Evolutionary conservation across 1,140 invertebrate genomes (phyloP).

Genomic region (Aradophagus sp.): DNA sequence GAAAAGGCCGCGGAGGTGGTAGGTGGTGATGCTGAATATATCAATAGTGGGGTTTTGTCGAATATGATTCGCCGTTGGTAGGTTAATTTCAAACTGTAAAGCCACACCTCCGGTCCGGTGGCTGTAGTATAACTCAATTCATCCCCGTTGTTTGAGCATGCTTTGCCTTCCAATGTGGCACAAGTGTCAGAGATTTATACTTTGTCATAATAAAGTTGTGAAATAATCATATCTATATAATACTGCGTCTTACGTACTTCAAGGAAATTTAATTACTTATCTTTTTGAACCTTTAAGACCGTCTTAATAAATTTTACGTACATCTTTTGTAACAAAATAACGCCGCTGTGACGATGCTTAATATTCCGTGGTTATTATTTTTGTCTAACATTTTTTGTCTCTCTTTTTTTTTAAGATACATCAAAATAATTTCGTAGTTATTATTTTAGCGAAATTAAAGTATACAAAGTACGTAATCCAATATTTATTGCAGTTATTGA

Average conservation of each 20-base stretch:
- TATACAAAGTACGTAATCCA: too few relatives aligned
- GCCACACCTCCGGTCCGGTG: constrained; percentile 49
- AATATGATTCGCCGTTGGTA: constrained; percentile 56
- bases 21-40: constrained; percentile 40
- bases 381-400: too few relatives aligned
- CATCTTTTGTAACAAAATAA: too few relatives aligned
- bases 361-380: too few relatives aligned
- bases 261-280: too few relatives aligned
- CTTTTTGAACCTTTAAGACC: too few relatives aligned
- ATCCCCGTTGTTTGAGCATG: constrained; percentile 49
- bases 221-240: constrained; percentile 44
- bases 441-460: too few relatives aligned
- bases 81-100: constrained; percentile 56
- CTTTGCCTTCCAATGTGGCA: constrained; percentile 38
- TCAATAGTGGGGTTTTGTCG: constrained; percentile 57
- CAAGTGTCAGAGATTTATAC: constrained; percentile 51
- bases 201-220: constrained; percentile 54
- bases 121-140: constrained; percentile 52
- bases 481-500: too few relatives aligned
- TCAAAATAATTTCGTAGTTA: too few relatives aligned
- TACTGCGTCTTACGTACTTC: not conserved
- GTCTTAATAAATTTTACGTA: too few relatives aligned
- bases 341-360: too few relatives aligned
- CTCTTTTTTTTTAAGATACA: too few relatives aligned
- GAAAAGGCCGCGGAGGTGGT: constrained; percentile 37